A percentile compares a stretch with the other conserved stretches of the same genome.
These are phyloP conservation scores for Clarias fuscus DNA, from an alignment of 2,797 vertebrate genomes.

Conservation along the genomic window DNA sequence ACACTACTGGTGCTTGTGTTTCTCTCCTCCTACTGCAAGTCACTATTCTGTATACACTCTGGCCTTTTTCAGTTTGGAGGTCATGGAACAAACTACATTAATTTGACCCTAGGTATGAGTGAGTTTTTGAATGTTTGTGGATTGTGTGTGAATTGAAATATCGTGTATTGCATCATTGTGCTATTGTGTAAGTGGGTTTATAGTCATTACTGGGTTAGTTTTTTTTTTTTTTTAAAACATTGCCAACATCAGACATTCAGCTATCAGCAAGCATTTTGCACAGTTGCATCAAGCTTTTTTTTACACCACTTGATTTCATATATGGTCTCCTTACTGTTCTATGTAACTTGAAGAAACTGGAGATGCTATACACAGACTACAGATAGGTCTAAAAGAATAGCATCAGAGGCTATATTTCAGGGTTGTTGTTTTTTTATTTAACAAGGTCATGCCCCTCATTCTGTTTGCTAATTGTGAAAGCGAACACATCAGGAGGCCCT, in stretches of 20 bases:
- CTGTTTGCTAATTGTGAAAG: neutral
- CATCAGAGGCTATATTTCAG: neutral
- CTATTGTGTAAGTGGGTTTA: neutral
- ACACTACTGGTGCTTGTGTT: constrained; percentile 20
- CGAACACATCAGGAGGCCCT: neutral
- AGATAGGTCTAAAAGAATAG: neutral
- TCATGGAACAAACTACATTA: neutral
- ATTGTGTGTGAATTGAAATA: neutral
- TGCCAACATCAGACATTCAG: neutral
- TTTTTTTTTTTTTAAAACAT: neutral
- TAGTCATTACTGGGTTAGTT: neutral
- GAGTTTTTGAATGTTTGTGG: neutral
- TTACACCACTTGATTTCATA: neutral
- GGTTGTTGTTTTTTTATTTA: neutral
- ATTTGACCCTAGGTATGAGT: neutral
- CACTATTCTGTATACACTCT: neutral
- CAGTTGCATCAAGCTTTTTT: neutral
- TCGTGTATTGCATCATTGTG: neutral
- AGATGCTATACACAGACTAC: neutral
- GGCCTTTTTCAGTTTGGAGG: neutral
- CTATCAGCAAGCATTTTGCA: neutral
- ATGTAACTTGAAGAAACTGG: neutral
- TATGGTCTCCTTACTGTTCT: neutral
- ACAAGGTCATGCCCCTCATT: constrained; percentile 1
- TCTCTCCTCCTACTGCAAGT: neutral